Evolutionary conservation across 1,140 invertebrate genomes (phyloP), one percentile per base, ranked within the genome.

Genomic region (Zaprionus davidi): DNA sequence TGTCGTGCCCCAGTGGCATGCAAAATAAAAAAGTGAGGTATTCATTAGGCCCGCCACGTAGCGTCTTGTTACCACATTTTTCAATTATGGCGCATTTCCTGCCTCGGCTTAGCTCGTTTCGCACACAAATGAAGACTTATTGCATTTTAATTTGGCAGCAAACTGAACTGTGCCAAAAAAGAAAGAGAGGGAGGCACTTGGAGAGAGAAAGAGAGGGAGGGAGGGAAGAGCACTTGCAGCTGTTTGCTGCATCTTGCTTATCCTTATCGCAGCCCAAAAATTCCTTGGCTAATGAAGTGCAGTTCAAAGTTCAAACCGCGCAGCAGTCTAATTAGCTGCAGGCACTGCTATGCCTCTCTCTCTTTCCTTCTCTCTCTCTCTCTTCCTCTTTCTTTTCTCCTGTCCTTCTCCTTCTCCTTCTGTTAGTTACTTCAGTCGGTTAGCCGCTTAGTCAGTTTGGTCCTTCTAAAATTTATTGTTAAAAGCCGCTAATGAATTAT

Each of bases 41-140:
- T 86, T 91, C 90, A 90, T 91, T 91, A 91, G 82, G 82, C 63
- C 79, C 78, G 84, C 82, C 81, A 81, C 81, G 78, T 67, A 88
- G 84, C 76, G 82, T 79, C 79, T 91, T 91, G 90, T 91, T 91
- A 91, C 90, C 90, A 91, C 90, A 91, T 91, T 91, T 91, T 86
- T 83, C 90, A 91, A 91, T 91, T 91, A 91, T 90, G 85, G 73
- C 78, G 88, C 88, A 84, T 87, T 91, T 91, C 83, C 81, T 77
- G 70, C 75, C 69, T 46, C 11, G 2, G 41, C 41, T 38, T 56
- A 62, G 55, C 44, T 63, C 26, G 41, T 62, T 56, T 57, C 34
- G 13, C 60, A 38, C 73, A 49, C 63, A 84, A 88, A 92, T 92
- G 90, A 92, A 90, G 90, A 92, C 78, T 91, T 91, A 92, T 92